phyloP scores from a whole-genome alignment of 2,113 vertebrate genomes.

The Stercorarius parasiticus region DNA sequence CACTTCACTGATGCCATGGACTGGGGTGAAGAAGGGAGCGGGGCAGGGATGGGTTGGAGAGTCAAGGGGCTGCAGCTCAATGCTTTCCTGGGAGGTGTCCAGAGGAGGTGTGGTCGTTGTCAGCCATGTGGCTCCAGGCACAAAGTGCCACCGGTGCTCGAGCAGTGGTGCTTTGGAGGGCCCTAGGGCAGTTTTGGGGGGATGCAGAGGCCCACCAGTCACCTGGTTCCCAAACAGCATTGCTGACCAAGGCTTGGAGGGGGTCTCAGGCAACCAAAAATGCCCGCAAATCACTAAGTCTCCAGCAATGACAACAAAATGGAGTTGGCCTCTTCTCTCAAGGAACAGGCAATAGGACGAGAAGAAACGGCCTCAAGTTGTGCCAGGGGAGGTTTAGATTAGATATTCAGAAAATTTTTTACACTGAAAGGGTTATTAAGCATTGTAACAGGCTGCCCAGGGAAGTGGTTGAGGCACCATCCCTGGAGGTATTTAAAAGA shows the following conservation, averaged over 20 bases:
- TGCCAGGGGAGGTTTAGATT: too few relatives aligned
- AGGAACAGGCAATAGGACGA: too few relatives aligned
- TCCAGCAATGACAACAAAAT: not conserved
- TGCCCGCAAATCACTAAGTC: not conserved
- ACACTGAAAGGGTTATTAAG: too few relatives aligned
- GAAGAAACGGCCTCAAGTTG: too few relatives aligned
- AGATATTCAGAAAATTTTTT: too few relatives aligned
- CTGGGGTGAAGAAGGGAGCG: rapidly evolving
- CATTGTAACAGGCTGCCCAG: too few relatives aligned
- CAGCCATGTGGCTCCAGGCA: not conserved
- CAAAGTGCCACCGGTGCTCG: rapidly evolving
- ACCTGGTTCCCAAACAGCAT: not conserved
- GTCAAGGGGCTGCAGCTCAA: not conserved
- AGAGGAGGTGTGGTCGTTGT: not conserved
- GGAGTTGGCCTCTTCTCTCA: too few relatives aligned
- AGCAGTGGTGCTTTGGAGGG: not conserved
- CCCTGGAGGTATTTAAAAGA: too few relatives aligned
- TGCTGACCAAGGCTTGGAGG: not conserved
- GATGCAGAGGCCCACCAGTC: not conserved
- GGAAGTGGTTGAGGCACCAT: too few relatives aligned
- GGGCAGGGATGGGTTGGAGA: not conserved
- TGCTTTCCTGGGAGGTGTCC: not conserved
- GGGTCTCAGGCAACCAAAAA: not conserved
- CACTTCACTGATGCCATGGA: not conserved
- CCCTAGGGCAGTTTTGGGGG: not conserved